phyloP scores from a whole-genome alignment of 2,113 vertebrate genomes.

The Ceyx melanurus region DNA sequence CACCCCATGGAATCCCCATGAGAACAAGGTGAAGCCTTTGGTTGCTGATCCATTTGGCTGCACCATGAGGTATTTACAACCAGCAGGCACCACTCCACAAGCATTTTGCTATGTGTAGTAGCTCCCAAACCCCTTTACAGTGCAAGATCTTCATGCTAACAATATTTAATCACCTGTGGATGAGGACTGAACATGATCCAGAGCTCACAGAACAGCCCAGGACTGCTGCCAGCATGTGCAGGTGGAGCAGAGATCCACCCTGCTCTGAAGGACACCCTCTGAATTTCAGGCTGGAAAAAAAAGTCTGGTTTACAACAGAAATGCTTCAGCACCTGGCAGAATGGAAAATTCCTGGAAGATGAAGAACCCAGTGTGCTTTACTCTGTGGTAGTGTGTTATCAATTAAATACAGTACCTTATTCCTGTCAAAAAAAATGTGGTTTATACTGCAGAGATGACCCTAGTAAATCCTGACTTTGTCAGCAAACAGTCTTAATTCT shows the following conservation, averaged over 20 bases:
- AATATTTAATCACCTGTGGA: neutral
- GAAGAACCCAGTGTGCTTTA: neutral
- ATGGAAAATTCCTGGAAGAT: neutral
- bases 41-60: accelerated
- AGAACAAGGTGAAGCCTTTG: neutral
- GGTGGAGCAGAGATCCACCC: no score
- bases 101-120: neutral
- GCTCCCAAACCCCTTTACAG: neutral
- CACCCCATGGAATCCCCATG: neutral
- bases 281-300: neutral
- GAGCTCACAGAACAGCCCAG: no score
- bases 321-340: neutral
- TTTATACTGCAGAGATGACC: neutral
- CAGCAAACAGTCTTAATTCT: neutral
- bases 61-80: accelerated
- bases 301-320: neutral
- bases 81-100: neutral
- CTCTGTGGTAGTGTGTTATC: neutral
- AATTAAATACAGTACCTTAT: neutral
- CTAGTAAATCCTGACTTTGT: neutral
- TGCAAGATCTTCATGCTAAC: neutral
- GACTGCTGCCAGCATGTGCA: no score
- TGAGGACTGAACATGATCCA: neutral
- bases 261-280: neutral
- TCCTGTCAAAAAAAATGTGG: neutral